Percentiles rank a stretch among this genome's conserved stretches.
phyloP scores from a whole-genome alignment of 1,140 invertebrate species.

The Leptonema lineaticorne region DNA sequence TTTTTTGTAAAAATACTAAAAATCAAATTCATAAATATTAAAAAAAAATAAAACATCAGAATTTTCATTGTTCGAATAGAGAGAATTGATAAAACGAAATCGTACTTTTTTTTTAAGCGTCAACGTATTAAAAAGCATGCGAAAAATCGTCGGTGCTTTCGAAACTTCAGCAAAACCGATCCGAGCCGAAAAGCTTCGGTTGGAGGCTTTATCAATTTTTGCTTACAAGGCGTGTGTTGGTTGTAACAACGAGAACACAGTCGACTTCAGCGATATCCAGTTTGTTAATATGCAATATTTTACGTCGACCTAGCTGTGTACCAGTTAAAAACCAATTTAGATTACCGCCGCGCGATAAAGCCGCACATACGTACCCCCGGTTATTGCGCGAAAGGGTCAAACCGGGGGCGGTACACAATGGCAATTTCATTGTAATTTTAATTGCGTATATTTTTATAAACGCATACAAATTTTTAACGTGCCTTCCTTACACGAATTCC shows the following conservation, averaged over 20 bases:
- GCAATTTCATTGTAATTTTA: slow-evolving; percentile 18
- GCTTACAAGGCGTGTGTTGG: slow-evolving; percentile 1
- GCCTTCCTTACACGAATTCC: too few species aligned
- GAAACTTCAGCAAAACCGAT: slow-evolving; percentile 13
- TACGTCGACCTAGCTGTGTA: slow-evolving; percentile 16
- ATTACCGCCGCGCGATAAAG: slow-evolving; percentile 13
- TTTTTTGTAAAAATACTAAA: too few species aligned
- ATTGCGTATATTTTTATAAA: background rate
- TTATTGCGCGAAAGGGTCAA: slow-evolving; percentile 16
- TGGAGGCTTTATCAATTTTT: slow-evolving; percentile 9
- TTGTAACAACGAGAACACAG: background rate
- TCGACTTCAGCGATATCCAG: slow-evolving; percentile 18
- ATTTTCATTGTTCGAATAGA: too few species aligned
- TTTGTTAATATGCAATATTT: slow-evolving; percentile 20
- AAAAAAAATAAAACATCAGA: too few species aligned
- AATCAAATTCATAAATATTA: too few species aligned
- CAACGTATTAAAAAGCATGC: too few species aligned
- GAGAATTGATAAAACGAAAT: too few species aligned
- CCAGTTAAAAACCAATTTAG: slow-evolving; percentile 19
- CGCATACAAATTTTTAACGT: slow-evolving; percentile 1
- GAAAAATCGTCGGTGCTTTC: too few species aligned
- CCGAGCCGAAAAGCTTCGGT: background rate
- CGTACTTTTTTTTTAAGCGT: too few species aligned
- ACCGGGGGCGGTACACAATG: background rate
- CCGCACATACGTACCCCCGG: slow-evolving; percentile 8